These are phyloP conservation scores for Neomicropteryx cornuta DNA, from an alignment of 1,140 invertebrate genomes.

Conservation along the genomic window DNA sequence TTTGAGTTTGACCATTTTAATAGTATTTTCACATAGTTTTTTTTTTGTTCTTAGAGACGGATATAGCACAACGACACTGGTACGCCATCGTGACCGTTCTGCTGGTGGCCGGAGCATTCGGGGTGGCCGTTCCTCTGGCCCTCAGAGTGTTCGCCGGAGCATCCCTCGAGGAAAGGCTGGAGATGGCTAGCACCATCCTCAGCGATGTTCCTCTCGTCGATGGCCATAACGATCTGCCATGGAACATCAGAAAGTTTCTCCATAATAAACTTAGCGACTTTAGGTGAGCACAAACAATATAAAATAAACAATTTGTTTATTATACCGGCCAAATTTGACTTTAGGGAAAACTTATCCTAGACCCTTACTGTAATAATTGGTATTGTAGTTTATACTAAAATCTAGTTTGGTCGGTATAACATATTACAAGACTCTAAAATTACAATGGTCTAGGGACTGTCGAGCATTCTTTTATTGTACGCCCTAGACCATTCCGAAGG, in stretches of 20 bases:
- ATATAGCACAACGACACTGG: conserved; percentile 41
- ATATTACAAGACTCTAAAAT: no score
- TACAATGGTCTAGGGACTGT: no score
- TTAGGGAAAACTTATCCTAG: no score
- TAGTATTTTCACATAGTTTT: no score
- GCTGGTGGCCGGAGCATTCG: conserved; percentile 42
- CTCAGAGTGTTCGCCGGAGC: conserved; percentile 43
- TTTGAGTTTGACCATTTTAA: no score
- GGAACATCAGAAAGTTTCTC: conserved; percentile 67
- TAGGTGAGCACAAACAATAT: conserved; percentile 43
- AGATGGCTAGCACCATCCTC: conserved; percentile 38
- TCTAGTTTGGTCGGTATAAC: no score
- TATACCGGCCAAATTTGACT: no score
- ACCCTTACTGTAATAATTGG: no score
- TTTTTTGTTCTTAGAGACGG: conserved; percentile 30
- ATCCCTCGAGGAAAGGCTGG: conserved; percentile 42
- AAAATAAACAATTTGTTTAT: no score
- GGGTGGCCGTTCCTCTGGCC: conserved; percentile 43
- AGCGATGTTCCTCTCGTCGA: conserved; percentile 44
- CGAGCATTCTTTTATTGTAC: no score
- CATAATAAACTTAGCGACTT: conserved; percentile 68
- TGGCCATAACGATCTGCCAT: conserved; percentile 78
- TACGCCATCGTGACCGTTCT: conserved; percentile 42
- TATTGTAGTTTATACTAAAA: no score
- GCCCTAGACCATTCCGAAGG: no score